Base-by-base conservation (phyloP, 2,888 invertebrate species). In the Lochmaea capreae region DNA sequence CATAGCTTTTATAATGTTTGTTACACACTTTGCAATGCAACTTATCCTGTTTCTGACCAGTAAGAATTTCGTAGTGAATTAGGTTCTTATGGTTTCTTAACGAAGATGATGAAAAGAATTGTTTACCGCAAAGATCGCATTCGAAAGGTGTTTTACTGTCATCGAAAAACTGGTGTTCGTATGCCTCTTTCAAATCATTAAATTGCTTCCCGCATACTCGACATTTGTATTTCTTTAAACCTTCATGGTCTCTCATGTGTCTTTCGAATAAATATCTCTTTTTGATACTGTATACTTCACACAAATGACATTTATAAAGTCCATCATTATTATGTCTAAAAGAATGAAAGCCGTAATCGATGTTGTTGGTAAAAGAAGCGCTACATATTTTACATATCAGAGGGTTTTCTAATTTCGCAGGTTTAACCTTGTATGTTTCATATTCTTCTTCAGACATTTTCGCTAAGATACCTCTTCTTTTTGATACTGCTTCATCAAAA, bases 371-470 rank as follows among this genome's bases (percentile, higher is more conserved):
- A 54, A 69, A 69, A 1, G 88, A 83, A 78, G 90, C 90, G 54
- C 88, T 88, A 74, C 91, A 91, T 71, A 88, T 85, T n/a, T 88
- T 87, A 74, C 91, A 91, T 88, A 88, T 79, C 18, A 80, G 43
- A 42, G 87, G 85, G 75, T 87, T 54, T 33, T 67, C 62, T 8
- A 62, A 22, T 62, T 59, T 10, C 14, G 57, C 49, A 22, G 63
- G 49, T 54, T 57, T 54, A 26, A 70, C 18, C 9, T 39, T 10
- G 1, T 14, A 42, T 10, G 18, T n/a, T 12, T 59, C 59, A 8
- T 39, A 59, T 12, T 59, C 59, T 26, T 59, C 39, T 14, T 4
- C 39, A 26, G 58, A 9, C 22, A 58, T 58, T 26, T 58, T 58
- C 11, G 22, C 12, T 4, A 12, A n/a, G 2, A 58, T 58, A 11